A percentile compares a stretch with the other conserved stretches of the same genome.
These are phyloP conservation scores for Nilaparvata lugens DNA, from an alignment of 1,140 invertebrate species.

Conservation along the genomic window DNA sequence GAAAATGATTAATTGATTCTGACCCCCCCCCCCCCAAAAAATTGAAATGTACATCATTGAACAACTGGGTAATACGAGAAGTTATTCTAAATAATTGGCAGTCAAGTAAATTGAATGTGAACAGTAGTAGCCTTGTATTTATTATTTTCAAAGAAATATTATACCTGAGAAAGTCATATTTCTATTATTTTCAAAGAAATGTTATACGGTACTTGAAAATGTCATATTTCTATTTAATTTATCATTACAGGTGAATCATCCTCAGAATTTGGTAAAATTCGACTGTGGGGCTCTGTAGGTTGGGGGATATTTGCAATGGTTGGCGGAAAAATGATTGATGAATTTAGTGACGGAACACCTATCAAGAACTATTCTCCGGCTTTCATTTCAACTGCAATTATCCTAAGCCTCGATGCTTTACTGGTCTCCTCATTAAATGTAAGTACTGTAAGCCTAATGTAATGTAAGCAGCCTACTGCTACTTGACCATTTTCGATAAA, in stretches of 20 bases:
- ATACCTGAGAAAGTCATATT: too few species aligned
- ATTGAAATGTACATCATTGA: too few species aligned
- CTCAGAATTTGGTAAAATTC: constrained; percentile 34
- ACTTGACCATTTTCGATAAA: too few species aligned
- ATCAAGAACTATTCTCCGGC: constrained; percentile 33
- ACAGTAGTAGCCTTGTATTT: too few species aligned
- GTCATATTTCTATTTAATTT: background rate
- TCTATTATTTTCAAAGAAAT: too few species aligned
- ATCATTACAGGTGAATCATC: constrained; percentile 17
- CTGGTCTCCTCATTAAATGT: background rate
- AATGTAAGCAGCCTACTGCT: too few species aligned
- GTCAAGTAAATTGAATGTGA: too few species aligned
- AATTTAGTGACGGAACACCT: constrained; percentile 23
- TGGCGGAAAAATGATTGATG: constrained; percentile 33
- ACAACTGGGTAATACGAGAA: too few species aligned
- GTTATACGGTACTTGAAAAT: background rate
- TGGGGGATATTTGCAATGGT: constrained; percentile 32
- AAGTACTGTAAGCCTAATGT: background rate
- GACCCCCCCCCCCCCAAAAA: too few species aligned
- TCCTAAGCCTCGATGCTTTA: constrained; percentile 27
- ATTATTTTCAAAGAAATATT: too few species aligned
- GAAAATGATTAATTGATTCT: too few species aligned
- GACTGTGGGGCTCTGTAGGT: constrained; percentile 37
- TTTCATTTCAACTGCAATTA: constrained; percentile 29
- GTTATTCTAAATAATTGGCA: too few species aligned